Evolutionary conservation across 2,113 vertebrate species (phyloP).

Genomic region (Trematomus loennbergii): DNA sequence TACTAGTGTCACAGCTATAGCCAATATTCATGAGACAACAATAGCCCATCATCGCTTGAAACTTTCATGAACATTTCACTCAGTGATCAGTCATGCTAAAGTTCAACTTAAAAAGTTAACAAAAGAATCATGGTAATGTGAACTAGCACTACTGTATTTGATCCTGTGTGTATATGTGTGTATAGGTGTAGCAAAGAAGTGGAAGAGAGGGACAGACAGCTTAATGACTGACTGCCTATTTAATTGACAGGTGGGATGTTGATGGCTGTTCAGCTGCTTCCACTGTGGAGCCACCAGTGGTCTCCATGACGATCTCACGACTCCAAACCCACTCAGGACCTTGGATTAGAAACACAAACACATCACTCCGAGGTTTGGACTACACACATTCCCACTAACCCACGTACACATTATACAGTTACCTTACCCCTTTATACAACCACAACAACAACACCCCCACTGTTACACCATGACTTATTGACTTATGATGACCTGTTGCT

Average conservation of each 20-base stretch:
- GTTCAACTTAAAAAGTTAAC: too few relatives aligned
- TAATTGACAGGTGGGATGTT: neutral
- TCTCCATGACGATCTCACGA: conserved; percentile 25
- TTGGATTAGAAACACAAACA: conserved; percentile 12
- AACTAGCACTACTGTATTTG: too few relatives aligned
- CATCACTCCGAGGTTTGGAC: neutral
- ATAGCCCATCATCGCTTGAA: too few relatives aligned
- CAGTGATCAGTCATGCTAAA: too few relatives aligned
- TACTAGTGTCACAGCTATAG: too few relatives aligned
- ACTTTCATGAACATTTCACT: too few relatives aligned
- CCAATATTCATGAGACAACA: too few relatives aligned
- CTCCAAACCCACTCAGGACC: conserved; percentile 30
- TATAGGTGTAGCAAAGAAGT: neutral
- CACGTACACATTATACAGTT: neutral
- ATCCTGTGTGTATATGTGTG: neutral
- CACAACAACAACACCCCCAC: neutral
- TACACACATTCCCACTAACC: neutral
- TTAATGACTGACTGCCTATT: neutral
- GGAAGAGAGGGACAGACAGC: neutral
- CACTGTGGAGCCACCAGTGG: neutral
- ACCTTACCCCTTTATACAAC: neutral
- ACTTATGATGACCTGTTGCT: neutral
- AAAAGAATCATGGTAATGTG: too few relatives aligned
- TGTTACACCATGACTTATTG: neutral
- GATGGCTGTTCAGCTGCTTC: neutral